Conservation (phyloP, 2,888 invertebrate species). For the Campoplex capitator region DNA sequence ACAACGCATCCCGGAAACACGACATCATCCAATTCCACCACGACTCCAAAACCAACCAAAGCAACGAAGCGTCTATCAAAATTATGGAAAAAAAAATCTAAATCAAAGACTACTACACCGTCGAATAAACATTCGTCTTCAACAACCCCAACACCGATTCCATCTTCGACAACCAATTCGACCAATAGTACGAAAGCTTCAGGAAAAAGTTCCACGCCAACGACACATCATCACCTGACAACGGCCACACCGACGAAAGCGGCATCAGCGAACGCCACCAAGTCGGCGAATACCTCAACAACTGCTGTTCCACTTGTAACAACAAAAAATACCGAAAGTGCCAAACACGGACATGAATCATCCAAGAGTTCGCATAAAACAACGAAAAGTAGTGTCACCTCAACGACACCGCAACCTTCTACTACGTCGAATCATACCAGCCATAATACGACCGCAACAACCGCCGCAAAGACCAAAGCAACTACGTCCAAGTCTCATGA, state of each 20-base stretch:
- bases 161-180: conserved; percentile 6
- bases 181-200: not conserved
- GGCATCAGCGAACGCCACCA: conserved; percentile 23
- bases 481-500: conserved; percentile 11
- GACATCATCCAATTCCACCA: not conserved
- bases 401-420: conserved; percentile 20
- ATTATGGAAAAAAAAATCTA: not conserved
- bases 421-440: conserved; percentile 25
- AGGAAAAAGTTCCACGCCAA: conserved; percentile 11
- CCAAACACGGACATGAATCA: conserved; percentile 19
- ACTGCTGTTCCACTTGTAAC: conserved; percentile 45
- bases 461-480: not conserved
- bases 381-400: conserved; percentile 40
- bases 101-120: not conserved
- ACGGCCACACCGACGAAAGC: conserved; percentile 15
- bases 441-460: conserved; percentile 8
- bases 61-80: not conserved
- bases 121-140: not conserved
- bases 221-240: conserved; percentile 7
- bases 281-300: conserved; percentile 11
- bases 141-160: conserved; percentile 6
- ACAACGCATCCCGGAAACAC: conserved; percentile 14
- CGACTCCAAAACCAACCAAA: not conserved
- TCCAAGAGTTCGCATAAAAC: conserved; percentile 46
- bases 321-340: conserved; percentile 50